These are phyloP conservation scores for Oryctes rhinoceros DNA, from an alignment of 1,140 invertebrate genomes.

Conservation along the genomic window DNA sequence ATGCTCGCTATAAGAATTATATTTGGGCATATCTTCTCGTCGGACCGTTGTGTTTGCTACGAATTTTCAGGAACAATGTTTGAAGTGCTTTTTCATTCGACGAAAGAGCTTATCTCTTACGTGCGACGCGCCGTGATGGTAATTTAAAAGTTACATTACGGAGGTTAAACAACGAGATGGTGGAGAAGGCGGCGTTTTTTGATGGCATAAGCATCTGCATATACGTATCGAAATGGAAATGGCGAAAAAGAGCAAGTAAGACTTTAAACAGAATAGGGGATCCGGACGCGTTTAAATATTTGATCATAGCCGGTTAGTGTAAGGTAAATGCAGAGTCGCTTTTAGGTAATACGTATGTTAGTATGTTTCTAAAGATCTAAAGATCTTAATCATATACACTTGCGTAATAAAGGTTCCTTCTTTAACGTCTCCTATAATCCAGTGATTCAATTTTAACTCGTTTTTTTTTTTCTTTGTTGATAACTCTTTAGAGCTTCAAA, in stretches of 20 bases:
- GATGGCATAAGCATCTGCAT: neutral
- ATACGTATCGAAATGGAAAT: neutral
- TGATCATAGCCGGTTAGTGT: neutral
- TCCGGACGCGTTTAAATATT: neutral
- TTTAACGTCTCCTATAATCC: too few relatives aligned
- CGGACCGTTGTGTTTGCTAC: neutral
- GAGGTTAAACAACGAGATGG: neutral
- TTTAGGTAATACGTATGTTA: too few relatives aligned
- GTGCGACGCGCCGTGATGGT: neutral
- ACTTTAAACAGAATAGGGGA: neutral
- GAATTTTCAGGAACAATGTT: neutral
- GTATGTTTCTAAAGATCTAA: too few relatives aligned
- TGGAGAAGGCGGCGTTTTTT: neutral
- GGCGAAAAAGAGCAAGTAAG: slow-evolving; percentile 16
- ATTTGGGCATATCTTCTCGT: neutral
- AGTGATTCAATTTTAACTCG: too few relatives aligned
- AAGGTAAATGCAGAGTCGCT: too few relatives aligned
- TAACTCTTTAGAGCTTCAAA: too few relatives aligned
- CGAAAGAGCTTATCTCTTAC: slow-evolving; percentile 6
- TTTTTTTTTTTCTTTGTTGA: too few relatives aligned
- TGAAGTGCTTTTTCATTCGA: slow-evolving; percentile 3
- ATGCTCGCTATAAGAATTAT: slow-evolving; percentile 16
- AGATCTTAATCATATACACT: too few relatives aligned
- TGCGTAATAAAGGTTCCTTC: too few relatives aligned
- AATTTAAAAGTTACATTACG: slow-evolving; percentile 29